These are phyloP conservation scores for Ceuthmochares aereus DNA, from an alignment of 2,113 vertebrate species.

Conservation along the genomic window DNA sequence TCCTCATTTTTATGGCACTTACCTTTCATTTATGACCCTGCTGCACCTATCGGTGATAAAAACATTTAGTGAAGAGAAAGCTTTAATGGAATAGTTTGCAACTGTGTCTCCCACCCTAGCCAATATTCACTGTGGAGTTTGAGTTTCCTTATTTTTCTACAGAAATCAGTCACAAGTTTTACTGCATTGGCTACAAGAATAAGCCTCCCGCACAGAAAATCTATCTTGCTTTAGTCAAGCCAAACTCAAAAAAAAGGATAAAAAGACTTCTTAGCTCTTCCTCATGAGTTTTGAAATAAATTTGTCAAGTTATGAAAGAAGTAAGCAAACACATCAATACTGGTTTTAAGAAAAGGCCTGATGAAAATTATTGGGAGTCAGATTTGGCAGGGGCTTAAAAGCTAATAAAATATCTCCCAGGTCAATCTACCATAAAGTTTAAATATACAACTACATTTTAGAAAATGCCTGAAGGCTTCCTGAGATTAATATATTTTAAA, in stretches of 20 bases:
- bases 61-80: neutral
- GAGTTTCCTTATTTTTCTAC: neutral
- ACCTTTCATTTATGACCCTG: neutral
- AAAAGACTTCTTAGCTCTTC: neutral
- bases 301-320: neutral
- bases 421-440: neutral
- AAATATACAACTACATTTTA: neutral
- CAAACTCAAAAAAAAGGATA: neutral
- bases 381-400: neutral
- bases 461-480: neutral
- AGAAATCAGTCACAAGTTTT: neutral
- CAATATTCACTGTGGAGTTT: neutral
- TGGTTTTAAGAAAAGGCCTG: neutral
- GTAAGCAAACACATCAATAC: neutral
- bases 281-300: neutral
- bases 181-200: neutral
- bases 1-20: neutral
- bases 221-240: neutral
- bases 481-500: neutral
- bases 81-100: neutral
- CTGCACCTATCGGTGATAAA: neutral
- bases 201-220: neutral
- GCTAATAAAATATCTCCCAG: neutral
- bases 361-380: neutral
- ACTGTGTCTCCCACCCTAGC: neutral